Evolutionary conservation across 2,797 vertebrate genomes (phyloP), one percentile per base, ranked within the genome.

Genomic region (Meda fulgida): DNA sequence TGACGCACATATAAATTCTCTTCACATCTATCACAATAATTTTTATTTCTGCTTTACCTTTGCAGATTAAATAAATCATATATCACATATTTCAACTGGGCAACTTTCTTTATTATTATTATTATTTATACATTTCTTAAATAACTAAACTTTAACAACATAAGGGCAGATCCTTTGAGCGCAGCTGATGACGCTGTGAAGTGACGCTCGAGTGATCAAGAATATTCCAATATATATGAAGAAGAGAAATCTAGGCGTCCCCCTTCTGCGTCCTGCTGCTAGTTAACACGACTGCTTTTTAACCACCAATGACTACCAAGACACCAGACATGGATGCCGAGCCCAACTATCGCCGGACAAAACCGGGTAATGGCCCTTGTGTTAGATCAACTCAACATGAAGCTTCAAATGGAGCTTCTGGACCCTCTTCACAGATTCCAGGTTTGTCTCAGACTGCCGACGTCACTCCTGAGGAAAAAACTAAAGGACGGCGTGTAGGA

Each of bases 341-440:
- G 31, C 89, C 85, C 66, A 90, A 90, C 84, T 90, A 89, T 46
- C 88, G 88, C 67, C 71, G 89, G 3, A 86, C 88, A 73, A 90
- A 90, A 88, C 89, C 89, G 43, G 89, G 89, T 90, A 83, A 86
- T 38, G 83, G n/a, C 36, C 7, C 38, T 78, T 38, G n/a, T 67
- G 83, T 84, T 75, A 81, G 71, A 53, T 34, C 75, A 86, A 36
- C 76, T 85, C 51, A 53, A 4, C 3, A 60, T 29, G 58, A 53
- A 14, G 84, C 53, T 14, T 65, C 81, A 72, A 91, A 88, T 1
- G 93, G 92, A 0, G 89, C 34, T 5, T 83, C 87, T 8, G 95
- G 95, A 53, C 95, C 95, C 0, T 83, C 94, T 1, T 96, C 96
- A 70, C 96, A 96, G 92, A 96, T 96, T 60, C 96, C 96, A 0